Percentiles rank a stretch among this genome's conserved stretches.
Conservation (phyloP, 2,797 vertebrate genomes). For the Enteromius treurensis region DNA sequence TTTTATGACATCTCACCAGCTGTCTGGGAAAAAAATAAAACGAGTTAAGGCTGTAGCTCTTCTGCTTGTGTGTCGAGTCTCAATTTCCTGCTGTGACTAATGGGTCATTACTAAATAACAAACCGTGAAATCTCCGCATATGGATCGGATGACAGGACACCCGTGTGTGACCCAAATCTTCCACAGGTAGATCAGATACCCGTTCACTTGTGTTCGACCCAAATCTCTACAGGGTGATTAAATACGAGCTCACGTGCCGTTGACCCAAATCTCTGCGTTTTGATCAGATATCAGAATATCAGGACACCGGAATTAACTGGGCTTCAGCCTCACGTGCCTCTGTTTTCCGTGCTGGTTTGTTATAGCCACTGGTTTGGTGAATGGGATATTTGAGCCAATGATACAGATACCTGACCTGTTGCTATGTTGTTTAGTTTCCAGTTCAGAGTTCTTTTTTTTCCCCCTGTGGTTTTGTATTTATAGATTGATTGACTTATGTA, state of each 20-base stretch:
- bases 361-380: neutral
- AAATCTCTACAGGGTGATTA: slow-evolving; percentile 17
- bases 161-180: slow-evolving; percentile 33
- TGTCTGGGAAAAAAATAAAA: neutral
- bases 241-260: slow-evolving; percentile 45
- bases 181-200: slow-evolving; percentile 22
- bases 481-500: neutral
- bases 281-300: slow-evolving; percentile 46
- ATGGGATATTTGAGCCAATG: slow-evolving; percentile 17
- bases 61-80: slow-evolving; percentile 11
- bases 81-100: slow-evolving; percentile 23
- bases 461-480: neutral
- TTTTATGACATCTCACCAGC: slow-evolving; percentile 25
- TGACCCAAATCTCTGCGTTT: slow-evolving; percentile 58
- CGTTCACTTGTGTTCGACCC: slow-evolving; percentile 7
- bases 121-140: slow-evolving; percentile 8
- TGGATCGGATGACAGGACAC: neutral
- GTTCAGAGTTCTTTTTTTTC: neutral
- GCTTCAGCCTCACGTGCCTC: slow-evolving; percentile 11
- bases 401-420: slow-evolving; percentile 26
- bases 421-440: neutral
- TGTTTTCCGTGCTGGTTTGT: slow-evolving; percentile 14
- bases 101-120: slow-evolving; percentile 39
- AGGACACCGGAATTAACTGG: neutral
- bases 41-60: neutral